Base-by-base conservation (phyloP, 2,888 invertebrate species). In the Acleris literana region DNA sequence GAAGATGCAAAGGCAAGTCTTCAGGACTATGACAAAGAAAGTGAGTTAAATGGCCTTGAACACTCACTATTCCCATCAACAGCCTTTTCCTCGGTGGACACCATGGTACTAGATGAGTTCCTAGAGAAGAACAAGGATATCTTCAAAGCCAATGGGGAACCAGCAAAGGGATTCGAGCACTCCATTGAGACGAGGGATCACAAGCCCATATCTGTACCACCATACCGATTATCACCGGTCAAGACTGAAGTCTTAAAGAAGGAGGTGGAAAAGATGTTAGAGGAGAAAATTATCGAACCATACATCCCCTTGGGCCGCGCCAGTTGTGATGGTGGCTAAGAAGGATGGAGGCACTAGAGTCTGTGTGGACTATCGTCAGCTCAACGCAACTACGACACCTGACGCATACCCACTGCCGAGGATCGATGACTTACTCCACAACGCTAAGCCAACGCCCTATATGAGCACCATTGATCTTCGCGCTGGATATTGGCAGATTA, bases 401-500 rank as follows among this genome's bases (percentile, higher is more conserved):
- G 51, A 55, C 76, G n/a, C 75, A 73, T 83, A 82, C 46, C 80
- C 78, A 4, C 57, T 82, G 6, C 83, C 84, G 3, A 64, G 76
- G 16, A 78, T 84, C 52, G 82, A 83, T 55, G 81, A 84, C 49
- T 59, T 80, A 25, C 57, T 84, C 78, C 5, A n/a, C 2, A 44
- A 44, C 16, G 44, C 16, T 9, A 77, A 74, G 66, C 64, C 65
- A 5, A 70, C 72, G 3, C 44, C 59, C 6, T 73, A 65, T 54
- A 77, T 79, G 74, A 70, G 78, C 5, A 81, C 79, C 1, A 63
- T 84, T 5, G 81, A 83, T 57, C 68, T 85, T 5, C 70, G 71
- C n/a, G 59, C 76, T 4, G 82, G 83, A 0, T 85, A 83, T 63
- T 79, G 76, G 71, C 84, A 84, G 59, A 71, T 82, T 2, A 43